These are phyloP conservation scores for Meandrina meandrites DNA, from an alignment of 92 coral and sea anemone genomes.

Conservation along the genomic window DNA sequence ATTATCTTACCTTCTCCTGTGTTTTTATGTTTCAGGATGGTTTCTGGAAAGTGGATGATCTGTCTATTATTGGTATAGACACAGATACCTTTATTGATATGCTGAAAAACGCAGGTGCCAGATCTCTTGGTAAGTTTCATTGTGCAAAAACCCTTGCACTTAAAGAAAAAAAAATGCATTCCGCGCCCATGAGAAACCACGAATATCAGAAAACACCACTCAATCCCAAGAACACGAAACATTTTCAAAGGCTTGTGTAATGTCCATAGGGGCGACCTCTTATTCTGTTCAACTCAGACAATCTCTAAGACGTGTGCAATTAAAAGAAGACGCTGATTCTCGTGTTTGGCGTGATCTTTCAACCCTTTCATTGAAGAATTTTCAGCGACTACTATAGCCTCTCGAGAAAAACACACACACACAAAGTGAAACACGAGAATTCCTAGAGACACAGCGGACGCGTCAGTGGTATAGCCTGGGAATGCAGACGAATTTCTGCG, in stretches of 20 bases:
- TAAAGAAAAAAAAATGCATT: not conserved
- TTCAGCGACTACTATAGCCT: no score
- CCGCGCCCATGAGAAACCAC: not conserved
- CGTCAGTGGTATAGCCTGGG: not conserved
- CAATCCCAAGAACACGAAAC: not conserved
- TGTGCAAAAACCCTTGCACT: not conserved
- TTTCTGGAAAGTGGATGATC: conserved; percentile 61
- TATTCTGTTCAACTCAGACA: not conserved
- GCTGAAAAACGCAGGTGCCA: conserved; percentile 80
- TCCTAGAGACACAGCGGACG: not conserved
- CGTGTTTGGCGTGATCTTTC: no score
- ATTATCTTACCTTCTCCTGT: not conserved
- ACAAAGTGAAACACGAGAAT: no score
- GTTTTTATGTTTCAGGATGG: conserved; percentile 70
- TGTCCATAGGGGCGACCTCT: no score
- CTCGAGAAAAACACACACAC: not conserved
- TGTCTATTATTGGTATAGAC: conserved; percentile 47
- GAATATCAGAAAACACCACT: not conserved
- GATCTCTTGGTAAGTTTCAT: conserved; percentile 75
- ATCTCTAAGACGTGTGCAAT: not conserved
- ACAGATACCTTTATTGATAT: conserved; percentile 38
- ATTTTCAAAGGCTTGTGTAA: not conserved
- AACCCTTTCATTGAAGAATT: no score
- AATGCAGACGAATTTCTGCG: no score
- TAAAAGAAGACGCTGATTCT: no score